A percentile compares a stretch with the other conserved stretches of the same genome.
phyloP scores from a whole-genome alignment of 2,888 invertebrate species.

The Priocnemis perturbator region DNA sequence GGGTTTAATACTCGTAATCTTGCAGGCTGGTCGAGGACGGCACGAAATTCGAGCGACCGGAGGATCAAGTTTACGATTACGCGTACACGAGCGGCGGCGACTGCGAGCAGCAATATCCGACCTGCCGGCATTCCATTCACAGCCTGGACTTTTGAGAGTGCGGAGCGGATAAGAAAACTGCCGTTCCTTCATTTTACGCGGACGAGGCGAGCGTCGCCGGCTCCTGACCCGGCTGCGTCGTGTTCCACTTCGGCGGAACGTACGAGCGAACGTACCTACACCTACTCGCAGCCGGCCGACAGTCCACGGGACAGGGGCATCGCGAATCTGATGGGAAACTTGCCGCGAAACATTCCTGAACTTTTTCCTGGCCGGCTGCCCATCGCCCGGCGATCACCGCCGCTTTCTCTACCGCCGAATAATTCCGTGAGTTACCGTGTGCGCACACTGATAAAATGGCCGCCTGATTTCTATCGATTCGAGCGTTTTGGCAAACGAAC shows the following conservation, averaged over 20 bases:
- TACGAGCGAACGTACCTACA: no score
- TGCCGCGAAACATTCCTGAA: conserved; percentile 33
- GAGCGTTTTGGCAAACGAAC: neutral
- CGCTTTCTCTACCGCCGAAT: conserved; percentile 4
- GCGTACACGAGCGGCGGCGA: conserved; percentile 73
- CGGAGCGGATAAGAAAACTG: conserved; percentile 2
- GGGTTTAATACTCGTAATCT: neutral
- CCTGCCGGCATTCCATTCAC: conserved; percentile 74
- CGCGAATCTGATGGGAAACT: conserved; percentile 41
- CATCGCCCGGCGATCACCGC: conserved; percentile 31
- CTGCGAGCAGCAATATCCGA: conserved; percentile 75
- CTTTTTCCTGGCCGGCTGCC: conserved; percentile 56
- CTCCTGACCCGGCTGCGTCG: neutral
- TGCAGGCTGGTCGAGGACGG: conserved; percentile 66
- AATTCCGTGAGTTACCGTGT: neutral
- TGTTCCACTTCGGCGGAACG: neutral
- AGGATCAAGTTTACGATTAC: conserved; percentile 73
- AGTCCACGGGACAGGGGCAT: no score
- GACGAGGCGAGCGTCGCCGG: conserved; percentile 10
- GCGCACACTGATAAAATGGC: neutral
- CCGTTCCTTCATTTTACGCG: no score
- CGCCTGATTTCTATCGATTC: no score
- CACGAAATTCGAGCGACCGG: conserved; percentile 60
- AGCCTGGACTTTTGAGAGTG: conserved; percentile 56
- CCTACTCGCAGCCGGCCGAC: no score